Conservation (phyloP, 2,888 invertebrate species). For the Caenorhabditis doughertyi region DNA sequence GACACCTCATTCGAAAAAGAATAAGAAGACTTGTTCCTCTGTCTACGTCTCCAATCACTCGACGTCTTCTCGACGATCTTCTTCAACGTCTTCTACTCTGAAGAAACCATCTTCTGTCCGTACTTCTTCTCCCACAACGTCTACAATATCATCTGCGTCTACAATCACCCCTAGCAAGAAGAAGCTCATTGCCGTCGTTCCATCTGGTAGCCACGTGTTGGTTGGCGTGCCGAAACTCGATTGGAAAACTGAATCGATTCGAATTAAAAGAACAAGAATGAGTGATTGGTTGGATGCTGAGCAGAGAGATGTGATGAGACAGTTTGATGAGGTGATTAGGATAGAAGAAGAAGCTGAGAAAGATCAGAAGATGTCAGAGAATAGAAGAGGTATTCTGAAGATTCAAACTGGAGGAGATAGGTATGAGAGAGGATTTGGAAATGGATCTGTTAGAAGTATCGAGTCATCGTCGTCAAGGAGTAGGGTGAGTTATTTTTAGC, state of each 20-base stretch:
- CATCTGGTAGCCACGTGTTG: slow-evolving; percentile 52
- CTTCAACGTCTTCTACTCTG: slow-evolving; percentile 18
- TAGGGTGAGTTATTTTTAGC: background rate
- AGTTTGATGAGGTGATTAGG: slow-evolving; percentile 55
- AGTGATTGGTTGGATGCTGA: slow-evolving; percentile 56
- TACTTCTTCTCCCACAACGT: slow-evolving; percentile 5
- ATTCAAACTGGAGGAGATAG: background rate
- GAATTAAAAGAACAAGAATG: slow-evolving; percentile 51
- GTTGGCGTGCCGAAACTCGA: slow-evolving; percentile 49
- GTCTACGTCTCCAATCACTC: slow-evolving; percentile 55
- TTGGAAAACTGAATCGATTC: slow-evolving; percentile 57
- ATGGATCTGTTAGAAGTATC: slow-evolving; percentile 17
- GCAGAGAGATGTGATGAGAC: slow-evolving; percentile 58
- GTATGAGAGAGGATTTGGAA: background rate
- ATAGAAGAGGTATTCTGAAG: slow-evolving; percentile 27
- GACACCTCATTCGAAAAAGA: slow-evolving; percentile 54
- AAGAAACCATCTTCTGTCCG: slow-evolving; percentile 2
- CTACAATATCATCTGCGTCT: slow-evolving; percentile 16
- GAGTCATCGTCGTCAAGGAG: slow-evolving; percentile 15
- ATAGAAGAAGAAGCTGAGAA: slow-evolving; percentile 44
- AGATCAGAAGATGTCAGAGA: slow-evolving; percentile 12
- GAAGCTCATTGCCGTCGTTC: slow-evolving; percentile 44
- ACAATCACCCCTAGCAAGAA: background rate
- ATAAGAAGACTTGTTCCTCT: slow-evolving; percentile 31
- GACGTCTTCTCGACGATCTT: background rate